phyloP scores from a whole-genome alignment of 2,797 vertebrate species.

The Erpetoichthys calabaricus region DNA sequence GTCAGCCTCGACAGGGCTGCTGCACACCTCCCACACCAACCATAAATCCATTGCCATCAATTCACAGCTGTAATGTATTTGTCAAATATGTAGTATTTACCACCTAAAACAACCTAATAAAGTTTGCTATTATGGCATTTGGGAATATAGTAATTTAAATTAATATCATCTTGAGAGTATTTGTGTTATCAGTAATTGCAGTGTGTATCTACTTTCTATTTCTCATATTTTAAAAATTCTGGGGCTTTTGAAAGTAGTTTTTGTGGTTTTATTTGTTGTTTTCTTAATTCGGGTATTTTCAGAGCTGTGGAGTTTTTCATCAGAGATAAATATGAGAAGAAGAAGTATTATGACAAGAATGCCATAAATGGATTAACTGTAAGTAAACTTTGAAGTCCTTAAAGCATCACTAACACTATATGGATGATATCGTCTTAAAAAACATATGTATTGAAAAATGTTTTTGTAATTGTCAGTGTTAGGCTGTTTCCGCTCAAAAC shows the following conservation, averaged over 20 bases:
- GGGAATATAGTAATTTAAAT: too few species aligned
- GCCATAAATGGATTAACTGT: constrained; percentile 58
- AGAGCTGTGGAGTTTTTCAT: constrained; percentile 98
- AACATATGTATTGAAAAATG: too few species aligned
- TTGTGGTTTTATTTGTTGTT: constrained; percentile 8
- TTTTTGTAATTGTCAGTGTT: too few species aligned
- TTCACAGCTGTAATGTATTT: too few species aligned
- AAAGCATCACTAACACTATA: not conserved
- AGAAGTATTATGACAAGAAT: constrained; percentile 88
- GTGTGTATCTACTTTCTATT: constrained; percentile 22
- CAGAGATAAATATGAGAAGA: constrained; percentile 97
- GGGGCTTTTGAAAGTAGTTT: constrained; percentile 26
- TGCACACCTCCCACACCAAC: too few species aligned
- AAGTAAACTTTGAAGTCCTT: constrained; percentile 45
- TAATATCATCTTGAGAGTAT: not conserved
- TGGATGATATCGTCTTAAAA: not conserved
- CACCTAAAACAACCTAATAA: too few species aligned
- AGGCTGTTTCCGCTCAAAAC: too few species aligned
- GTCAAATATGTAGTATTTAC: too few species aligned
- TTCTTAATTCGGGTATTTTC: constrained; percentile 57
- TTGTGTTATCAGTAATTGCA: too few species aligned
- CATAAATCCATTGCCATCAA: too few species aligned
- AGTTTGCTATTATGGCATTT: too few species aligned
- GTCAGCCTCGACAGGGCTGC: too few species aligned
- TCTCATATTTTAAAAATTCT: constrained; percentile 23